Conservation (phyloP, 2,113 vertebrate species). For the Stegostoma tigrinum region DNA sequence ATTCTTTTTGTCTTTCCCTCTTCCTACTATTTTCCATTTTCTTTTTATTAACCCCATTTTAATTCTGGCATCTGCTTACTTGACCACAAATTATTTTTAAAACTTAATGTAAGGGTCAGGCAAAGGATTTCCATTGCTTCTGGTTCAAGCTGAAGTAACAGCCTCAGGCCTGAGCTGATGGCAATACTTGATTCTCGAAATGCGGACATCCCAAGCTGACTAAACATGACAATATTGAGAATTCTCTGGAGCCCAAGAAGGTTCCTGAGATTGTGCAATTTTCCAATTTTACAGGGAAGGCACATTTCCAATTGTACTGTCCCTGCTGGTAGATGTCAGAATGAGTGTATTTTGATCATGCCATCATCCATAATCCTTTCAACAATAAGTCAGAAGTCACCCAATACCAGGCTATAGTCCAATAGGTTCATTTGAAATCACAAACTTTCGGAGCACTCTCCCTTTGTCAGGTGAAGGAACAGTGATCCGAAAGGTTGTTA, state of each 20-base stretch:
- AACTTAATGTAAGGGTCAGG: background rate
- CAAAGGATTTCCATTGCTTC: background rate
- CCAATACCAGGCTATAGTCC: too few species aligned
- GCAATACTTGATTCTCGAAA: background rate
- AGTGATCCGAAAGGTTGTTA: too few species aligned
- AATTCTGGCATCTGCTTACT: background rate
- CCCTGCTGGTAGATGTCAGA: background rate
- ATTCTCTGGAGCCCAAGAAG: background rate
- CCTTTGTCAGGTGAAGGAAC: too few species aligned
- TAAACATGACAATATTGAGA: background rate
- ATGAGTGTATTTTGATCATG: background rate
- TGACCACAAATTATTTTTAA: background rate
- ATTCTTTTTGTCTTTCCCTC: background rate
- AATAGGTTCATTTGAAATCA: too few species aligned
- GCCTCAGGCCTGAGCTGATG: background rate
- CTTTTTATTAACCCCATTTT: background rate
- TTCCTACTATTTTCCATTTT: background rate
- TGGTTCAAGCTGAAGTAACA: background rate
- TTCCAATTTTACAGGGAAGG: background rate
- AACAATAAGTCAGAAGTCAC: background rate
- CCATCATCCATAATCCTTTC: background rate
- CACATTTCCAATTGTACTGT: background rate
- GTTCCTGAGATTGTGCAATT: background rate
- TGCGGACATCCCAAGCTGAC: background rate
- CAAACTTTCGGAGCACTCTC: too few species aligned